A percentile compares a stretch with the other conserved stretches of the same genome.
phyloP scores from a whole-genome alignment of 2,113 vertebrate genomes.

The Poeciliopsis prolifica region DNA sequence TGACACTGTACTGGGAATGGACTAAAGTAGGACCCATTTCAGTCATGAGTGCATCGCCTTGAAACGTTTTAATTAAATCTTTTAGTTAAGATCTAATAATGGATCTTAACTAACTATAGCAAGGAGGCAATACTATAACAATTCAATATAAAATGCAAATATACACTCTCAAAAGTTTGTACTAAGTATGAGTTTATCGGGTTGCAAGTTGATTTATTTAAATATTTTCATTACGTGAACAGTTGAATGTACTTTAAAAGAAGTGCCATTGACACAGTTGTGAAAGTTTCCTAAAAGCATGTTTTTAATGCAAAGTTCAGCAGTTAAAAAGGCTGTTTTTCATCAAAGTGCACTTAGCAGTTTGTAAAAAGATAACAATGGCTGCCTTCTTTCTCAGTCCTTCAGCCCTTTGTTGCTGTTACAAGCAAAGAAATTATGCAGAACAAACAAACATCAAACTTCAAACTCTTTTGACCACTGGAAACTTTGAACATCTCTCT shows the following conservation, averaged over 20 bases:
- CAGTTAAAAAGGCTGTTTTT: not conserved
- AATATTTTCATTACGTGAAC: not conserved
- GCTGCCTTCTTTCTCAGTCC: not conserved
- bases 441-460: not conserved
- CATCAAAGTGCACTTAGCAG: not conserved
- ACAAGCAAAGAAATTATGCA: not conserved
- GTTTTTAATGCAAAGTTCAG: not conserved
- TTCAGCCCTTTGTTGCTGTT: not conserved
- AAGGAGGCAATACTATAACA: not conserved
- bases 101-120: not conserved
- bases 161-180: not conserved
- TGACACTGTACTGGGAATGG: not conserved
- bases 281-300: no score
- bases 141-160: not conserved
- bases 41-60: not conserved
- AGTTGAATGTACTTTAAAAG: not conserved
- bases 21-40: not conserved
- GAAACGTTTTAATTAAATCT: not conserved
- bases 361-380: not conserved
- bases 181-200: not conserved
- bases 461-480: not conserved
- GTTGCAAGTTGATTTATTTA: not conserved
- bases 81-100: not conserved
- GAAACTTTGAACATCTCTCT: not conserved
- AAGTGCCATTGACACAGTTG: not conserved